Conservation (phyloP, 2,888 invertebrate species). For the Diarsia brunnea region DNA sequence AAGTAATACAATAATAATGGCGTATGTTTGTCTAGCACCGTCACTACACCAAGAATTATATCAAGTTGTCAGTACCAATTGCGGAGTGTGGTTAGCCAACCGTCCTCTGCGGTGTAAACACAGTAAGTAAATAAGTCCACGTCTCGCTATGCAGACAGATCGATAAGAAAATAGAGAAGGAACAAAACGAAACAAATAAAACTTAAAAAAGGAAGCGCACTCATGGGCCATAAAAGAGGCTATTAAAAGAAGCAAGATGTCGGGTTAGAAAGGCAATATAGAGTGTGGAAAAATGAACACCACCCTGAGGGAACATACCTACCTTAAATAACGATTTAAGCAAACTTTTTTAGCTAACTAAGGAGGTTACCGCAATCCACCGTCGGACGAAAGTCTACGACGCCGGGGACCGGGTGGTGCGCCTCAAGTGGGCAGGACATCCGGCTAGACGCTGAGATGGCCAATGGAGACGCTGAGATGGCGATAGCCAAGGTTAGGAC, state of each 20-base stretch:
- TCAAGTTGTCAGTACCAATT: constrained; percentile 33
- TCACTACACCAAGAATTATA: constrained; percentile 26
- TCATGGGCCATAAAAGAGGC: constrained; percentile 44
- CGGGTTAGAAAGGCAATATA: neutral
- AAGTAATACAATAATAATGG: neutral
- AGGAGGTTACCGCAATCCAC: too few species aligned
- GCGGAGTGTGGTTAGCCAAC: constrained; percentile 21
- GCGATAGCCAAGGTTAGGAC: too few species aligned
- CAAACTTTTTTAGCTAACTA: too few species aligned
- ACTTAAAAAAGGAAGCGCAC: constrained; percentile 17
- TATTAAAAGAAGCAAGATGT: constrained; percentile 39
- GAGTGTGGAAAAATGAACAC: neutral
- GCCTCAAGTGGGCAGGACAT: too few species aligned
- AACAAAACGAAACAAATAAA: neutral
- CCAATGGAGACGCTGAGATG: too few species aligned
- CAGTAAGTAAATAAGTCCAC: constrained; percentile 19
- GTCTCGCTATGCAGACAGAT: constrained; percentile 31
- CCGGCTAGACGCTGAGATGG: too few species aligned
- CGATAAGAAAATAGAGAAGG: constrained; percentile 37
- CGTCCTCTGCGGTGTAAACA: constrained; percentile 7
- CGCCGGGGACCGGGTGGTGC: too few species aligned
- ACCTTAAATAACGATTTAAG: too few species aligned
- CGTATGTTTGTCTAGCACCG: neutral
- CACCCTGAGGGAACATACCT: neutral
- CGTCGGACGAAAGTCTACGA: too few species aligned